A percentile compares a stretch with the other conserved stretches of the same genome.
phyloP scores from a whole-genome alignment of 2,113 vertebrate genomes.

The Lethenteron camtschaticum region DNA sequence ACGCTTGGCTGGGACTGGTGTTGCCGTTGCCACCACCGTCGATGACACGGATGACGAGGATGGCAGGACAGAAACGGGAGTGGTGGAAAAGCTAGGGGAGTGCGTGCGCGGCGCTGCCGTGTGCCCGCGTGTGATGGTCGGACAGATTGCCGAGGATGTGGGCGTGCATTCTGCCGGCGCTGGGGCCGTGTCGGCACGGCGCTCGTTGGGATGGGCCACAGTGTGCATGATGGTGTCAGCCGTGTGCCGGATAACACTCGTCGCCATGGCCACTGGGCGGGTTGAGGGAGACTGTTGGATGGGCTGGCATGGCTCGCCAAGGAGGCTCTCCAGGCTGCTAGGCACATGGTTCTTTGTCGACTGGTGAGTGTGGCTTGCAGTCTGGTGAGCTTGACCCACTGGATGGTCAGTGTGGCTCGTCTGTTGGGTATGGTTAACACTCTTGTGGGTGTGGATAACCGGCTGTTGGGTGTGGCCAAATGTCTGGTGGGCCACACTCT shows the following conservation, averaged over 20 bases:
- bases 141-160: rapidly evolving
- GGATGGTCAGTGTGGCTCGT: too few species aligned
- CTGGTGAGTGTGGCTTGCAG: too few species aligned
- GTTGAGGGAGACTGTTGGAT: slow-evolving; percentile 12
- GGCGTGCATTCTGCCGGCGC: slow-evolving; percentile 15
- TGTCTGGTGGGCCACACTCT: too few species aligned
- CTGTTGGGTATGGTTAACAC: too few species aligned
- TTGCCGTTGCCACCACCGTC: slow-evolving; percentile 11
- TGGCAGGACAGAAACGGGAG: slow-evolving; percentile 10
- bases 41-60: slow-evolving; percentile 10
- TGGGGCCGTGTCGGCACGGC: slow-evolving; percentile 16
- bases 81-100: slow-evolving; percentile 4
- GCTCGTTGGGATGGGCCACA: slow-evolving; percentile 18
- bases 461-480: too few species aligned
- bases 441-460: too few species aligned
- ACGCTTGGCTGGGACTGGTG: slow-evolving; percentile 29
- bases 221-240: slow-evolving; percentile 34
- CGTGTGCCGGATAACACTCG: slow-evolving; percentile 68
- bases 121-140: slow-evolving; percentile 7
- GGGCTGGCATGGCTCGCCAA: background rate
- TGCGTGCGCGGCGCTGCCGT: slow-evolving; percentile 9
- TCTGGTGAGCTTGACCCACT: too few species aligned
- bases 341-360: background rate
- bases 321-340: slow-evolving; percentile 14
- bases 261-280: slow-evolving; percentile 23